Percentiles rank a stretch among this genome's conserved stretches.
phyloP scores from a whole-genome alignment of 2,797 vertebrate genomes.

The Leontocebus nigricollis region DNA sequence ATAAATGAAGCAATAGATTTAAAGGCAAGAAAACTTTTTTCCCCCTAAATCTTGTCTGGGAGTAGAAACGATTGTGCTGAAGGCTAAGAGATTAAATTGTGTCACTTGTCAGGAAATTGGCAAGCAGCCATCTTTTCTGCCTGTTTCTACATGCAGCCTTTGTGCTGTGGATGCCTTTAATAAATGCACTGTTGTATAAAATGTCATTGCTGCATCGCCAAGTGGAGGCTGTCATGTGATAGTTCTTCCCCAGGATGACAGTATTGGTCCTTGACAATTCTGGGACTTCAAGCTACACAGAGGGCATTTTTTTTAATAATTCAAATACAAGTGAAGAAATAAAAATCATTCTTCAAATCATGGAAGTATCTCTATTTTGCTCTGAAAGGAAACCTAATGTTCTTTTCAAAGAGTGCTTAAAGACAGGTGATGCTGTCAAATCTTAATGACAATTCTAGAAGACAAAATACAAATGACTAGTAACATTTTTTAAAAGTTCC shows the following conservation, averaged over 20 bases:
- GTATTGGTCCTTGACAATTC: constrained; percentile 42
- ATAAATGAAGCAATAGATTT: constrained; percentile 33
- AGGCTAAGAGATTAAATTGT: constrained; percentile 48
- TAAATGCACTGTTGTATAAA: constrained; percentile 72
- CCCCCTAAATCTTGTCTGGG: not conserved
- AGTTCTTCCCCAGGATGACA: constrained; percentile 44
- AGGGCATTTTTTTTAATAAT: not conserved
- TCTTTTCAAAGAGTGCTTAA: constrained; percentile 19
- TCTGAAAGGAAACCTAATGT: not conserved
- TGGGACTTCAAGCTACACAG: constrained; percentile 29
- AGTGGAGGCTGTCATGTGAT: not conserved
- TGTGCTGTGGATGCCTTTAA: constrained; percentile 41
- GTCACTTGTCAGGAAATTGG: constrained; percentile 48
- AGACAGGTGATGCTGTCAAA: not conserved
- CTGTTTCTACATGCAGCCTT: constrained; percentile 9
- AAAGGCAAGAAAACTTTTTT: not conserved
- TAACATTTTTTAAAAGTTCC: not conserved
- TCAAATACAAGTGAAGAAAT: constrained; percentile 40
- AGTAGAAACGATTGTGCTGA: constrained; percentile 37
- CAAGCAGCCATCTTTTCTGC: constrained; percentile 16
- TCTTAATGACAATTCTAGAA: constrained; percentile 31
- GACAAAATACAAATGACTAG: constrained; percentile 4
- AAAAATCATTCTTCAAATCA: constrained; percentile 41
- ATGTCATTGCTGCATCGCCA: constrained; percentile 43
- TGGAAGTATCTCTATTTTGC: constrained; percentile 16